Evolutionary conservation across 2,797 vertebrate species (phyloP), one percentile per base, ranked within the genome.

Genomic region (Hyperoplus immaculatus): DNA sequence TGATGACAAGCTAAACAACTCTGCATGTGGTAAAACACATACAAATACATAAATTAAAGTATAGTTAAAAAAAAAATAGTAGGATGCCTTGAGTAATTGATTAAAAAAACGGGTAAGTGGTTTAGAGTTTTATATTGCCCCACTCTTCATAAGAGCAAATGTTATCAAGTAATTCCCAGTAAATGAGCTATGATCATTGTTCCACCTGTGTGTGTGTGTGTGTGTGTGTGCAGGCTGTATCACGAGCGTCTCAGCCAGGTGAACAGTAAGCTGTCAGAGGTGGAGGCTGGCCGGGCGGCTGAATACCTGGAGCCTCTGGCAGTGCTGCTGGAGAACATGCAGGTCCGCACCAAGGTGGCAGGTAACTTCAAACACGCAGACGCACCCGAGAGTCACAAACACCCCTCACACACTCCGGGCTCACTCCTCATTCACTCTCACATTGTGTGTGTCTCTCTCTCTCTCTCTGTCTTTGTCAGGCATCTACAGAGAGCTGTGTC

Each of bases 261-360:
- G 85, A 98, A 99, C 91, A 96, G 97, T 88, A 99, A 99, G 87
- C 95, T 99, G 46, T 88, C 97, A 76, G 98, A 99, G 85, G 98
- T 99, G 80, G 97, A 97, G 90, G 97, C 97, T 12, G 98, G 98
- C 80, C 97, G 97, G 88, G 98, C 98, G 77, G 94, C 96, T 21
- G 98, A 99, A 75, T 99, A 99, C 89, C 94, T 99, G 87, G 98
- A 99, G 88, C 98, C 98, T 45, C 91, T 99, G 87, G 98, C 98
- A 51, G 96, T 97, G 72, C 95, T 99, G 64, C 97, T 99, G 93
- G 98, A 99, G 92, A 99, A 99, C 92, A 99, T 99, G 98, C 98
- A 99, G 93, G 98, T 99, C 85, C 95, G 98, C 93, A 99, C 97
- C 82, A 99, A 99, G 94, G 98, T 99, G 80, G 98, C 98, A 95